Evolutionary conservation across 1,140 invertebrate genomes (phyloP), one percentile per base, ranked within the genome.

Genomic region (Mesaphorura yosii): DNA sequence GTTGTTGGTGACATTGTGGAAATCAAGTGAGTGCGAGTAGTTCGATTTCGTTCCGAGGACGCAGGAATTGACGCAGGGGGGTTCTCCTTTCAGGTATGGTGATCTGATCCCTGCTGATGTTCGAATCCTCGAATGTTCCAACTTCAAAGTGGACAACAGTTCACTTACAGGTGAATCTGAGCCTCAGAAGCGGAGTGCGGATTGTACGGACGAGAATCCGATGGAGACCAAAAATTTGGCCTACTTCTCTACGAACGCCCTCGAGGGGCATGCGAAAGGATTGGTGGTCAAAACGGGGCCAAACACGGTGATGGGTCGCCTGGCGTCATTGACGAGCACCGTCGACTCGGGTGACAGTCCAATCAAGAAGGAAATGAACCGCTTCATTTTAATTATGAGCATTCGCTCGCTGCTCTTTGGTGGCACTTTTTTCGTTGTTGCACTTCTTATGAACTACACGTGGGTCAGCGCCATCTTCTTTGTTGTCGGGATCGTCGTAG

Each of bases 351-450:
- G 77, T 44, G 76, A 83, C 64, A 87, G 85, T 1, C 86, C 86
- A 1, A 84, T 89, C 57, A 80, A 82, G 19, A 81, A 81, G 60
- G 86, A 89, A 71, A 88, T 89, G 54, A 77, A 71, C 38, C 79
- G 86, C 67, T 89, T 91, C 67, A 86, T 88, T 53, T 79, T 84
- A 64, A 73, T 90, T 38, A 84, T 90, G 53, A 84, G 82, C 19
- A 74, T 75, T n/a, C 77, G 89, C 1, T 83, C 85, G 5, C 74
- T 88, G 26, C 69, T 81, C 53, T 78, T 80, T 53, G 85, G 85
- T 20, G 65, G 82, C 0, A 57, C 78, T 2, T 88, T 88, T 66
- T 88, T 88, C 65, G 53, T 78, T 20, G 75, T 86, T 67, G 82
- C 85, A 3, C 74, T 83, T 59, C 69, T 80, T 1, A 65, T 78